phyloP scores from a whole-genome alignment of 2,113 vertebrate species.

The Pseudorhombus dupliciocellatus region DNA sequence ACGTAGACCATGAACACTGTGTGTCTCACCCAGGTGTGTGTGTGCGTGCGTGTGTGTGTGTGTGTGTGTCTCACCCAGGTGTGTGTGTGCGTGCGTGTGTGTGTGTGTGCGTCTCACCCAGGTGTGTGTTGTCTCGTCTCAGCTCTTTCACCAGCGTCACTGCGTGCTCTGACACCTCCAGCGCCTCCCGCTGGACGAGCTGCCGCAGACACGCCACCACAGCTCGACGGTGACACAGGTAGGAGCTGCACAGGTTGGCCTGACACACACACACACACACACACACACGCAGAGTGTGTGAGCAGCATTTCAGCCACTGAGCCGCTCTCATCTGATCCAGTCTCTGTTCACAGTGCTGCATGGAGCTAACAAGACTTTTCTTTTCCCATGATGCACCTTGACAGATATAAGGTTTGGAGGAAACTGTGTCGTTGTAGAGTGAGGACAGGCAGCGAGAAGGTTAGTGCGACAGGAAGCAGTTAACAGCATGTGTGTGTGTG shows the following conservation, averaged over 20 bases:
- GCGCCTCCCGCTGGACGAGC: constrained; percentile 90
- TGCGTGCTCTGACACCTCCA: constrained; percentile 89
- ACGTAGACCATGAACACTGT: not conserved
- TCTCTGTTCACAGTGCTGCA: too few species aligned
- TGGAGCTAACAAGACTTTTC: too few species aligned
- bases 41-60: not conserved
- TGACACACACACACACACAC: constrained; percentile 69
- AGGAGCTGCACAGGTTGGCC: constrained; percentile 91
- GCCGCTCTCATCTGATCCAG: too few species aligned
- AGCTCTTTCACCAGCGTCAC: constrained; percentile 86
- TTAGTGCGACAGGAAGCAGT: not conserved
- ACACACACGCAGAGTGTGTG: constrained; percentile 31
- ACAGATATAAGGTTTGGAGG: too few species aligned
- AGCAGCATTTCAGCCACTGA: too few species aligned
- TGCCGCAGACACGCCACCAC: constrained; percentile 91
- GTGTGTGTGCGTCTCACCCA: constrained; percentile 78
- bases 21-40: not conserved
- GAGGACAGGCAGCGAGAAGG: not conserved
- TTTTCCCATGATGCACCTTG: too few species aligned
- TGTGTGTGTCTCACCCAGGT: not conserved
- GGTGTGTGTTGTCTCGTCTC: constrained; percentile 80
- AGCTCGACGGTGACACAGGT: constrained; percentile 86
- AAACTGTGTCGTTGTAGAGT: too few species aligned
- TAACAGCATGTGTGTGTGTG: not conserved
- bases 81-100: not conserved